These are phyloP conservation scores for Parauchenoglanis punctatus DNA, from an alignment of 2,797 vertebrate species.

Conservation along the genomic window DNA sequence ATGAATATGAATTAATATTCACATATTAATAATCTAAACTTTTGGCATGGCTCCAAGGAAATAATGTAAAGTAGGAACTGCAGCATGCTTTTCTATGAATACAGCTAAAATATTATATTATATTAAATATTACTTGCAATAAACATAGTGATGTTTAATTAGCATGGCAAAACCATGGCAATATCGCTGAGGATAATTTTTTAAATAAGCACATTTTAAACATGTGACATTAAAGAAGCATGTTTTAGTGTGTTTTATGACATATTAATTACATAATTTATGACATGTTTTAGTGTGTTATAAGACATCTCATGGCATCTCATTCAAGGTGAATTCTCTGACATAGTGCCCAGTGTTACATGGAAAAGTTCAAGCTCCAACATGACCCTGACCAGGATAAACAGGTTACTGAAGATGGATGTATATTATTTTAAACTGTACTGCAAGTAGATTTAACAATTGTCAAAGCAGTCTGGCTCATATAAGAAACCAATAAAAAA, in stretches of 20 bases:
- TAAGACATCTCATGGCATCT: too few species aligned
- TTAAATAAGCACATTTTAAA: not conserved
- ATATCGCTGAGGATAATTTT: not conserved
- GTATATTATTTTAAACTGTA: not conserved
- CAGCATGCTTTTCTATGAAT: not conserved
- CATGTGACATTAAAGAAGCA: not conserved
- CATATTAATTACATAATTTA: not conserved
- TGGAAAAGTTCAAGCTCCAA: not conserved
- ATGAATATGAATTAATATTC: too few species aligned
- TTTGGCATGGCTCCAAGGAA: slow-evolving; percentile 4
- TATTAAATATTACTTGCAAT: not conserved
- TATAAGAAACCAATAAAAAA: not conserved
- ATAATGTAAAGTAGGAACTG: not conserved
- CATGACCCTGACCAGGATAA: not conserved
- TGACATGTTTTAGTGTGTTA: too few species aligned
- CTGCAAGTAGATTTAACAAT: not conserved
- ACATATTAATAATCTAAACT: not conserved
- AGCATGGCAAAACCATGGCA: not conserved
- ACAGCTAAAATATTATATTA: not conserved
- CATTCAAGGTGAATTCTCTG: not conserved
- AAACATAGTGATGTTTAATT: not conserved
- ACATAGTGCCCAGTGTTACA: not conserved
- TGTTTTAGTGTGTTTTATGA: not conserved
- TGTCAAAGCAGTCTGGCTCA: not conserved
- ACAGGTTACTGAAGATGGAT: not conserved